Conservation (phyloP, 1,140 invertebrate species). For the Drosophila takahashii region DNA sequence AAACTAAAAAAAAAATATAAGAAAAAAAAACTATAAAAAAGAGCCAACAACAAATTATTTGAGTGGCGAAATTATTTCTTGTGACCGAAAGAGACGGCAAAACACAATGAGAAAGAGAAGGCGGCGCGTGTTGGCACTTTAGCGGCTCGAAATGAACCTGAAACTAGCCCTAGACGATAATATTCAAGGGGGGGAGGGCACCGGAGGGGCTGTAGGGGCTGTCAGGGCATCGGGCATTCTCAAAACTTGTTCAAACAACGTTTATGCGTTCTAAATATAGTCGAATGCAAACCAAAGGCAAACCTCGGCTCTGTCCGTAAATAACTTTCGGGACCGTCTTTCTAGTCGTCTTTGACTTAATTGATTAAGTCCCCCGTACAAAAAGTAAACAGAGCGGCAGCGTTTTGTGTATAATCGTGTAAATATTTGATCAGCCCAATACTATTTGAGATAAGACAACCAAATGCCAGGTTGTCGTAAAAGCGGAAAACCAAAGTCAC, state of each 20-base stretch:
- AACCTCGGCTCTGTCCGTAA: conserved; percentile 32
- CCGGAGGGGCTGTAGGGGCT: not conserved
- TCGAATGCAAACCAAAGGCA: conserved; percentile 41
- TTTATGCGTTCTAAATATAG: conserved; percentile 49
- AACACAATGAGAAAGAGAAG: conserved; percentile 13
- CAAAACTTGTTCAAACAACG: conserved; percentile 53
- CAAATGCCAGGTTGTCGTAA: conserved; percentile 9
- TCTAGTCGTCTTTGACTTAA: conserved; percentile 16
- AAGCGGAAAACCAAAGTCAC: conserved; percentile 4
- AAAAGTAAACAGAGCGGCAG: conserved; percentile 31
- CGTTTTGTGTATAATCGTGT: conserved; percentile 21
- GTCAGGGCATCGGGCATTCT: conserved; percentile 20
- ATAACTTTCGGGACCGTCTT: conserved; percentile 30
- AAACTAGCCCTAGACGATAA: conserved; percentile 42
- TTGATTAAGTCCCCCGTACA: conserved; percentile 19
- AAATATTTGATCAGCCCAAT: conserved; percentile 40
- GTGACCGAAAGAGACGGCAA: conserved; percentile 14
- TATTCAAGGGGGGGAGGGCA: conserved; percentile 2
- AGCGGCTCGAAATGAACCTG: conserved; percentile 33
- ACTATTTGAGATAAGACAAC: conserved; percentile 21
- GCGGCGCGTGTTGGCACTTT: conserved; percentile 75
- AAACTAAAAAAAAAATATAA: conserved; percentile 9
- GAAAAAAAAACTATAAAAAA: conserved; percentile 12
- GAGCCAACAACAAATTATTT: conserved; percentile 35
- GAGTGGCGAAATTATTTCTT: conserved; percentile 55